Evolutionary conservation across 2,113 vertebrate species (phyloP).

Genomic region (Leptodactylus fuscus): DNA sequence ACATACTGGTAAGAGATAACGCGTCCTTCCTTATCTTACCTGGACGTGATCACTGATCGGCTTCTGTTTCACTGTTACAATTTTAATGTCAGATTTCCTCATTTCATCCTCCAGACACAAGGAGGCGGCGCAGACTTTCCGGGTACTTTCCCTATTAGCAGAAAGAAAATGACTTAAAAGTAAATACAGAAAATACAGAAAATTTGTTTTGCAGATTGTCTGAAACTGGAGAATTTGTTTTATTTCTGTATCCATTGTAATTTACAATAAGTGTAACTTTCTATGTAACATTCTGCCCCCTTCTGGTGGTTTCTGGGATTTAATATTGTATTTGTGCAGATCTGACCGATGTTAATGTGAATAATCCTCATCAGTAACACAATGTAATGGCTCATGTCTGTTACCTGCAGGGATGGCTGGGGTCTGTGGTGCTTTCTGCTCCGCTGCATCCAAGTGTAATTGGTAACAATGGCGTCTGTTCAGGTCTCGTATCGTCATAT

Average conservation of each 20-base stretch:
- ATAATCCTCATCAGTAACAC: background rate
- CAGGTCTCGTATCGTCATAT: background rate
- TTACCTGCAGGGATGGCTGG: background rate
- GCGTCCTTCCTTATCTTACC: too few species aligned
- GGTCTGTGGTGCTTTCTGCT: background rate
- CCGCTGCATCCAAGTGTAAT: background rate
- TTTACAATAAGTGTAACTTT: background rate
- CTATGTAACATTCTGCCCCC: background rate
- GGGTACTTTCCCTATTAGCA: background rate
- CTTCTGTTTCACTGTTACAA: constrained; percentile 50
- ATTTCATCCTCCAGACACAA: constrained; percentile 69
- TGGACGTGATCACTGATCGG: background rate
- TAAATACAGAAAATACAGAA: too few species aligned
- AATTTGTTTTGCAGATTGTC: too few species aligned
- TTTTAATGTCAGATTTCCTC: constrained; percentile 65
- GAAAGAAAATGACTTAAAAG: too few species aligned
- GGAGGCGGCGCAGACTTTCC: constrained; percentile 53
- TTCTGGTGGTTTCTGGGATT: background rate
- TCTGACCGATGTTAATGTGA: background rate
- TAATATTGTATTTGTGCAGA: background rate
- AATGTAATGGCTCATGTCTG: too few species aligned
- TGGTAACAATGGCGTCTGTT: background rate
- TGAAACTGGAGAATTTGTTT: too few species aligned
- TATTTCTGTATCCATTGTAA: too few species aligned
- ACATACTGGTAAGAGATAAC: too few species aligned